These are phyloP conservation scores for Pyxicephalus adspersus DNA, from an alignment of 2,113 vertebrate species.

Conservation along the genomic window DNA sequence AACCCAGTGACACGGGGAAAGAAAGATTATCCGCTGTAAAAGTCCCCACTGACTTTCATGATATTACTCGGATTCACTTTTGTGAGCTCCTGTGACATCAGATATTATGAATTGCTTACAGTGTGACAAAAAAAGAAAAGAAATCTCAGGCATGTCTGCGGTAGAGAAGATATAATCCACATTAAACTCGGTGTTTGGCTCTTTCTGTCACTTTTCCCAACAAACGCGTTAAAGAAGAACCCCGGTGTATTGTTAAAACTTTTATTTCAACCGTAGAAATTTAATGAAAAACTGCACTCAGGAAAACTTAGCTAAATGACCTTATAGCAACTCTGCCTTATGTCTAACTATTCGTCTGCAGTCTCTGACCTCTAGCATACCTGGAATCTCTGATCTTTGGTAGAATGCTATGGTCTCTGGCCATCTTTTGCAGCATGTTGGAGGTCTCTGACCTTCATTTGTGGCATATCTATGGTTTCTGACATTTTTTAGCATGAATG, in stretches of 20 bases:
- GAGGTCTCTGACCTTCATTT: no score
- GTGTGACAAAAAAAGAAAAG: conserved; percentile 67
- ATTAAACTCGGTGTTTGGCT: not conserved
- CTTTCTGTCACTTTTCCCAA: not conserved
- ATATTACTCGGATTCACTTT: conserved; percentile 72
- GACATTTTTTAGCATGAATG: no score
- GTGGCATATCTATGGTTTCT: no score
- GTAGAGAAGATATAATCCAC: conserved; percentile 7
- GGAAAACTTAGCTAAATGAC: no score
- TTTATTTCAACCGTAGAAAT: not conserved
- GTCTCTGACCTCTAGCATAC: no score
- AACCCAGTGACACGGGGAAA: conserved; percentile 66
- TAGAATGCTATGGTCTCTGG: no score
- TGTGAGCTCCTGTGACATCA: conserved; percentile 70
- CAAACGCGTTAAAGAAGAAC: not conserved
- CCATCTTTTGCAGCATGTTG: no score
- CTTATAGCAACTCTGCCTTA: no score
- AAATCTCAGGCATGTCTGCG: conserved; percentile 63
- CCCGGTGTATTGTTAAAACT: no score
- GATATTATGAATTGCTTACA: conserved; percentile 70
- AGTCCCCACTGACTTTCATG: conserved; percentile 68
- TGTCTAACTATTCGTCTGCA: no score
- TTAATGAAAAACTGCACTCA: not conserved
- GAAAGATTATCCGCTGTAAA: conserved; percentile 66
- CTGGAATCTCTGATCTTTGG: no score